Conservation (phyloP, 2,113 vertebrate genomes). For the Odocoileus hemionus region DNA sequence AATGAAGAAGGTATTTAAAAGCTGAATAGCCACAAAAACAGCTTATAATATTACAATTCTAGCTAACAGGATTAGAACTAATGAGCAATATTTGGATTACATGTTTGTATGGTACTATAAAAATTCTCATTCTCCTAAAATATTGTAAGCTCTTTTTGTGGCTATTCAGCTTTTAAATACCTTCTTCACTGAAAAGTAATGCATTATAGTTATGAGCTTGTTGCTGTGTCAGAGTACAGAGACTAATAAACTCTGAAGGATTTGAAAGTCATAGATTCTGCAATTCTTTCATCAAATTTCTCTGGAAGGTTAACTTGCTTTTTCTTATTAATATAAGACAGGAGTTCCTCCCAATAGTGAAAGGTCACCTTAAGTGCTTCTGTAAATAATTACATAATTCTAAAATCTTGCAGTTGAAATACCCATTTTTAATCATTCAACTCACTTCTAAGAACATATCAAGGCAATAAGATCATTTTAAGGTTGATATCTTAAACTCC, state of each 20-base stretch:
- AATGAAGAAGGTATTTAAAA: slow-evolving; percentile 15
- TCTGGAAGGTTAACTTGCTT: slow-evolving; percentile 16
- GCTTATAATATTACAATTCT: background rate
- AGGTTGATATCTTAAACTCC: background rate
- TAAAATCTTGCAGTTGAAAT: background rate
- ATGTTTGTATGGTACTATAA: background rate
- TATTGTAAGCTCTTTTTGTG: background rate
- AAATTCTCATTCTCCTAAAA: slow-evolving; percentile 22
- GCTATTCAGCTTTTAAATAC: slow-evolving; percentile 1
- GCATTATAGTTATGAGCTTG: background rate
- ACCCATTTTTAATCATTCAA: background rate
- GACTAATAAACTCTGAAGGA: background rate
- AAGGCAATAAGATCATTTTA: background rate
- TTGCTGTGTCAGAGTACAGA: background rate
- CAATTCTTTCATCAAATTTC: background rate
- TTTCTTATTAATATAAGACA: slow-evolving; percentile 1
- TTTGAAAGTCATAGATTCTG: background rate
- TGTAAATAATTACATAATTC: slow-evolving; percentile 13
- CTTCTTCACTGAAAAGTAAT: slow-evolving; percentile 1
- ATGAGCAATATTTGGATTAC: background rate
- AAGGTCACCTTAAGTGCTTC: background rate
- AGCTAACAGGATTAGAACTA: background rate
- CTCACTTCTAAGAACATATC: background rate
- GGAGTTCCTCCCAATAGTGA: background rate
- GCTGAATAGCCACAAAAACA: background rate